Evolutionary conservation across 2,888 invertebrate genomes (phyloP).

Genomic region (Minunthozetes semirufus): DNA sequence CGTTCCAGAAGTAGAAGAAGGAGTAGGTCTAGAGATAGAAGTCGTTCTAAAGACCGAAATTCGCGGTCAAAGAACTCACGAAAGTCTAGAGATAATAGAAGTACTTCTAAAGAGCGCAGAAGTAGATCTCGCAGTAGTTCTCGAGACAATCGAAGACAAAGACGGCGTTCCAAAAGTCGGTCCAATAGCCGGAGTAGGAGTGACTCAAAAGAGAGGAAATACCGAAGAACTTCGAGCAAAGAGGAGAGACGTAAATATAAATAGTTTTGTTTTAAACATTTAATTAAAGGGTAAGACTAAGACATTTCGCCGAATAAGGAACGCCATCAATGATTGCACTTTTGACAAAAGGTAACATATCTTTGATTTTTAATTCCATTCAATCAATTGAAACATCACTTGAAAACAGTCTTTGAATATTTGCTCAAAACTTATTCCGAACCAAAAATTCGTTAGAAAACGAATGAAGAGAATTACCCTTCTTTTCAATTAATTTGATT

Average conservation of each 20-base stretch:
- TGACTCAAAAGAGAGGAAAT: background rate
- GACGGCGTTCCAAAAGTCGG: background rate
- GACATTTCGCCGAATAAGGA: constrained; percentile 11
- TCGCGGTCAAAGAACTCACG: background rate
- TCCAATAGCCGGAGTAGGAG: background rate
- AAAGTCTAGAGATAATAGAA: background rate
- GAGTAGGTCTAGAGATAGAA: constrained; percentile 38
- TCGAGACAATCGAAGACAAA: background rate
- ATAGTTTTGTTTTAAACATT: background rate
- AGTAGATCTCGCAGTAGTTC: constrained; percentile 7
- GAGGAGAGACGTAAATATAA: constrained; percentile 24
- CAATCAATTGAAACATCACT: too few relatives aligned
- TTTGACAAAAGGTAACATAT: background rate
- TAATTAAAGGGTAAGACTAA: background rate
- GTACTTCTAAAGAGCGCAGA: background rate
- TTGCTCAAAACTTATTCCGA: too few relatives aligned
- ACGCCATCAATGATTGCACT: constrained; percentile 2
- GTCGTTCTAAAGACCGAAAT: constrained; percentile 36
- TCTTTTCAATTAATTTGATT: too few relatives aligned
- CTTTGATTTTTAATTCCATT: background rate
- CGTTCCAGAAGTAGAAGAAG: constrained; percentile 18
- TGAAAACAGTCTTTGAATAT: too few relatives aligned
- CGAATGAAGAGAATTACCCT: too few relatives aligned
- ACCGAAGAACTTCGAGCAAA: background rate
- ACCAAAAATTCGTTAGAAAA: too few relatives aligned